Percentiles rank a stretch among this genome's conserved stretches.
Evolutionary conservation across 2,888 invertebrate species (phyloP).

Genomic region (Drosophila parthenogenetica): DNA sequence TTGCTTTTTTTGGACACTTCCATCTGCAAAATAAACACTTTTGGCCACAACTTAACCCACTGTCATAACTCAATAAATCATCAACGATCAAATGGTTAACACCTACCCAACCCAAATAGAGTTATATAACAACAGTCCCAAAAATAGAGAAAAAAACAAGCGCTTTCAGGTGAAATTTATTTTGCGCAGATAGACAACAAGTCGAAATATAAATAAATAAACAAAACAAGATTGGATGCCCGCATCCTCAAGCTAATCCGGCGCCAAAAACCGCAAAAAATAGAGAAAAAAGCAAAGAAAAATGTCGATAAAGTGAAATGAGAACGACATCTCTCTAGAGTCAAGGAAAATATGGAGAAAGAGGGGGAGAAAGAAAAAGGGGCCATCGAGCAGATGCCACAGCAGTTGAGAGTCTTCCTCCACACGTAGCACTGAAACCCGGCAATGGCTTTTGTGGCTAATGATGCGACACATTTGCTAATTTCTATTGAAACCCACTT

Average conservation of each 20-base stretch:
- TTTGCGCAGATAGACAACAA: constrained; percentile 41
- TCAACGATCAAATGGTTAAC: constrained; percentile 62
- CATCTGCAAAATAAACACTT: constrained; percentile 67
- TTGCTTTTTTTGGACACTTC: constrained; percentile 44
- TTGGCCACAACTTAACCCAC: constrained; percentile 68
- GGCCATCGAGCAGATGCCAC: constrained; percentile 45
- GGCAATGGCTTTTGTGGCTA: constrained; percentile 70
- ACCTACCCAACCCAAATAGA: constrained; percentile 76
- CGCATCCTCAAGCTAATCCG: constrained; percentile 81
- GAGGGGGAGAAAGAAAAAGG: constrained; percentile 18
- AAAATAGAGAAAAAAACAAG: constrained; percentile 3
- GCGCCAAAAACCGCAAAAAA: constrained; percentile 75
- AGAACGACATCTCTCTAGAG: constrained; percentile 14
- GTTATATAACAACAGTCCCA: constrained; percentile 53
- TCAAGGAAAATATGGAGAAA: background rate
- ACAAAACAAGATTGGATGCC: constrained; percentile 42
- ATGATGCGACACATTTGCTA: constrained; percentile 83
- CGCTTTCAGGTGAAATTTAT: constrained; percentile 74
- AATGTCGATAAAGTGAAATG: constrained; percentile 14
- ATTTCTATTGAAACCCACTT: constrained; percentile 80
- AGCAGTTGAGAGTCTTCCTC: constrained; percentile 77
- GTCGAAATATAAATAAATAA: constrained; percentile 19
- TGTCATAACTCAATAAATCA: constrained; percentile 80
- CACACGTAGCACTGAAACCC: constrained; percentile 27
- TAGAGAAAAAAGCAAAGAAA: no score